These are phyloP conservation scores for Drosophila paranaensis DNA, from an alignment of 2,888 invertebrate species.

Conservation along the genomic window DNA sequence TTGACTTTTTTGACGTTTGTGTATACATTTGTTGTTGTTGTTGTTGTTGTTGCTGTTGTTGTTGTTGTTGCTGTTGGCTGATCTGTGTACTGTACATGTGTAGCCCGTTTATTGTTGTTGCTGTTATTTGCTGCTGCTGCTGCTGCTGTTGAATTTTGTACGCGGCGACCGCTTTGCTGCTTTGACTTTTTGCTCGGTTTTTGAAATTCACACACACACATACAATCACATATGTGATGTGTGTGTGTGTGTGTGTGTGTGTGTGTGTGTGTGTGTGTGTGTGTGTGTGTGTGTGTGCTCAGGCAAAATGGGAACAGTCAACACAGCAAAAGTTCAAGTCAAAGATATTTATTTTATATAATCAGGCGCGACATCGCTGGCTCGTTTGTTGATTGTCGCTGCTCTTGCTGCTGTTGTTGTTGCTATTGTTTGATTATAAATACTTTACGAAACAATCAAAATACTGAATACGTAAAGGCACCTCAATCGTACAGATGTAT, in stretches of 20 bases:
- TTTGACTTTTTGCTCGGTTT: conserved; percentile 79
- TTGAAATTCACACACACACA: conserved; percentile 57
- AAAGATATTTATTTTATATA: conserved; percentile 69
- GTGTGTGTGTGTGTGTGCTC: conserved; percentile 17
- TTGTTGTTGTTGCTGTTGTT: conserved; percentile 34
- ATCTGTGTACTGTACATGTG: conserved; percentile 75
- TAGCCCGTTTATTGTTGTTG: conserved; percentile 39
- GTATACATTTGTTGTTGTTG: conserved; percentile 57
- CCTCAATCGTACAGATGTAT: conserved; percentile 7
- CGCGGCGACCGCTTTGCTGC: conserved; percentile 75
- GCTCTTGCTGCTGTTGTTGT: conserved; percentile 35
- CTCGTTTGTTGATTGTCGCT: conserved; percentile 56
- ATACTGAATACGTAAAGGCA: conserved; percentile 13
- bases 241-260: neutral
- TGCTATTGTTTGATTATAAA: conserved; percentile 63
- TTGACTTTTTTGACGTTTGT: conserved; percentile 81
- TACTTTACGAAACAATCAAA: conserved; percentile 62
- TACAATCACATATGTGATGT: no score
- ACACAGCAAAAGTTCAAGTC: conserved; percentile 72
- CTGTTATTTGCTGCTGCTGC: conserved; percentile 37
- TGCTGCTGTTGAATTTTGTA: conserved; percentile 76
- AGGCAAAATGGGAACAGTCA: conserved; percentile 77
- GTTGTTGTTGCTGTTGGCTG: conserved; percentile 51
- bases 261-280: conserved; percentile 10
- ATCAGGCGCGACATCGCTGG: conserved; percentile 66